A percentile compares a stretch with the other conserved stretches of the same genome.
phyloP scores from a whole-genome alignment of 1,140 invertebrate genomes.

The Plectus sambesii region DNA sequence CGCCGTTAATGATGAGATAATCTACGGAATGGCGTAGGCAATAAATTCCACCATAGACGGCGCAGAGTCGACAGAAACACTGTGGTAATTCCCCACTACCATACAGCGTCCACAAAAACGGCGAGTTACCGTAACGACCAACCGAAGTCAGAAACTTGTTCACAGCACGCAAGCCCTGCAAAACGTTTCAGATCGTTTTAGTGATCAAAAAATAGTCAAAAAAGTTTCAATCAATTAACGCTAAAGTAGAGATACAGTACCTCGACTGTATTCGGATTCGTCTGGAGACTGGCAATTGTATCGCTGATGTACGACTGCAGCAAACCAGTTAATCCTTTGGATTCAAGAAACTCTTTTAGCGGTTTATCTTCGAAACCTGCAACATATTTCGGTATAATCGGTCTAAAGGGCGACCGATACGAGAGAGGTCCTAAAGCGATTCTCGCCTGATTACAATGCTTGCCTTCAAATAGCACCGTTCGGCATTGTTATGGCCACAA shows the following conservation, averaged over 20 bases:
- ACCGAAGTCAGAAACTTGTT: conserved; percentile 70
- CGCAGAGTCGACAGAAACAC: conserved; percentile 82
- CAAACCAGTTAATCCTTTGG: too few relatives aligned
- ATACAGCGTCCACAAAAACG: conserved; percentile 89
- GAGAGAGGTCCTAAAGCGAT: too few relatives aligned
- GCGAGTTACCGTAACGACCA: conserved; percentile 85
- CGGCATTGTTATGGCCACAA: too few relatives aligned
- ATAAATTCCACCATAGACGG: conserved; percentile 88
- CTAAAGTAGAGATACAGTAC: not conserved
- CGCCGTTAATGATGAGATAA: conserved; percentile 45
- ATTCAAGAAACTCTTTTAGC: too few relatives aligned
- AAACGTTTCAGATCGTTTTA: conserved; percentile 11
- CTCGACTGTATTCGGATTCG: too few relatives aligned
- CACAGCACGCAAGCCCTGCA: conserved; percentile 67
- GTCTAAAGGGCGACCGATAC: too few relatives aligned
- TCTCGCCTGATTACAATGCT: too few relatives aligned
- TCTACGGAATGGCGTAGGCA: conserved; percentile 62
- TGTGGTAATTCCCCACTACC: conserved; percentile 90
- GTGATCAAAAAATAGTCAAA: conserved; percentile 14
- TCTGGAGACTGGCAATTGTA: too few relatives aligned
- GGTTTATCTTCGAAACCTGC: too few relatives aligned
- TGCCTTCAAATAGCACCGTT: too few relatives aligned
- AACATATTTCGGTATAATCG: too few relatives aligned
- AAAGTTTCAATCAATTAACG: conserved; percentile 1
- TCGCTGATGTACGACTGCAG: too few relatives aligned